phyloP scores from a whole-genome alignment of 2,113 vertebrate species.

The Saccopteryx bilineata region DNA sequence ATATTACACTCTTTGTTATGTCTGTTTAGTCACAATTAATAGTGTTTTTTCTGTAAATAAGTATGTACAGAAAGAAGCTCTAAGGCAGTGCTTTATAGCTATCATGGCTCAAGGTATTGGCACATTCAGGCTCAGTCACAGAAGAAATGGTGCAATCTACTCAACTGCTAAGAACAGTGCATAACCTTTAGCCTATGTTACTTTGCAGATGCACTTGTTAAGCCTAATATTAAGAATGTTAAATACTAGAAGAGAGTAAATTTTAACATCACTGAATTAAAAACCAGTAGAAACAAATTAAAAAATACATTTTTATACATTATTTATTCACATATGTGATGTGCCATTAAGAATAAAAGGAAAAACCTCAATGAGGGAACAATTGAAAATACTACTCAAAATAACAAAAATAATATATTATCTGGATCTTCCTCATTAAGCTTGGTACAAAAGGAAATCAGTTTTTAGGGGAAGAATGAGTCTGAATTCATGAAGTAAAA shows the following conservation, averaged over 20 bases:
- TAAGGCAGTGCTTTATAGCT: background rate
- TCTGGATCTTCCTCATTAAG: background rate
- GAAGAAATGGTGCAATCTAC: background rate
- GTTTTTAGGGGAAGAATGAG: background rate
- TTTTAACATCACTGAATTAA: background rate
- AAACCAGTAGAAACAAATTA: background rate
- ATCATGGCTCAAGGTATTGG: background rate
- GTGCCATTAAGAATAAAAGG: background rate
- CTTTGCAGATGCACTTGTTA: background rate
- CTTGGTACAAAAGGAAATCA: background rate
- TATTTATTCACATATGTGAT: background rate
- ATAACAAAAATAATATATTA: background rate
- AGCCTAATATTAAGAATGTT: background rate
- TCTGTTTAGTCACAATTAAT: background rate
- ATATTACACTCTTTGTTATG: background rate
- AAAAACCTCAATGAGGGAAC: background rate
- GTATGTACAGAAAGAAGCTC: background rate
- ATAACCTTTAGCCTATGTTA: background rate
- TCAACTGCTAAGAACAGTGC: background rate
- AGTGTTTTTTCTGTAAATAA: background rate
- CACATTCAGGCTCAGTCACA: background rate
- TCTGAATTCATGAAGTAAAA: background rate
- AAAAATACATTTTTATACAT: background rate
- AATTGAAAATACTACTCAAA: background rate
- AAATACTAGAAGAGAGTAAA: background rate